Evolutionary conservation across 2,888 invertebrate species (phyloP), one percentile per base, ranked within the genome.

Genomic region (Carpatolechia fugitivella): DNA sequence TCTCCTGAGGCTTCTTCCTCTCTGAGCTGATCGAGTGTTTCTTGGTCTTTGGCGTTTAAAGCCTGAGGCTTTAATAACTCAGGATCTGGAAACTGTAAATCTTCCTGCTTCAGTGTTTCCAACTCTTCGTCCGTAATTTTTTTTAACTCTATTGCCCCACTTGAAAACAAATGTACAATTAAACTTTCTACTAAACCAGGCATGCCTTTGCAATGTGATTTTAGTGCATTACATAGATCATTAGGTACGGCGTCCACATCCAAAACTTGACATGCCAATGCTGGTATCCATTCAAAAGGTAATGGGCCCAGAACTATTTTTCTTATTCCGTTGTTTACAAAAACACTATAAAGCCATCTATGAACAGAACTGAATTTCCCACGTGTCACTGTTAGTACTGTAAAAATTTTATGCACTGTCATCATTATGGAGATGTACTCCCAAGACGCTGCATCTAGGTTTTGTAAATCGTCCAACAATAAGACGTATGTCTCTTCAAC

Each of bases 181-280:
- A 90, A 91, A 59, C 82, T 82, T 70, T 92, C 91, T 20, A 91
- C 81, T 57, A 90, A 79, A 7, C 92, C 91, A 1, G 92, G 92
- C 61, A 84, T 71, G 29, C 91, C 90, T 60, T 85, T 83, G 62
- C 91, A 91, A 70, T 85, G 90, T 40, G 66, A 64, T 57, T 64
- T 70, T 1, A 91, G 74, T 33, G 90, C 86, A 70, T 81, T 78
- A 56, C 91, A 87, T 52, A 93, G 74, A 55, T 91, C 88, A 46
- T 70, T 73, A 0, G 92, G 89, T 16, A 93, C 91, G 0, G 91
- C 93, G 48, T 82, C 75, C 0, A 93, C 92, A 49, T 92, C 90
- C 59, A 93, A 76, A 65, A 93, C 86, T 76, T 93, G 92, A 61
- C 93, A 93, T 29, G 92, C 91, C 29, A 93, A 76, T 24, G 90